Conservation (phyloP, 2,888 invertebrate species). For the Cacoxenus indagator region DNA sequence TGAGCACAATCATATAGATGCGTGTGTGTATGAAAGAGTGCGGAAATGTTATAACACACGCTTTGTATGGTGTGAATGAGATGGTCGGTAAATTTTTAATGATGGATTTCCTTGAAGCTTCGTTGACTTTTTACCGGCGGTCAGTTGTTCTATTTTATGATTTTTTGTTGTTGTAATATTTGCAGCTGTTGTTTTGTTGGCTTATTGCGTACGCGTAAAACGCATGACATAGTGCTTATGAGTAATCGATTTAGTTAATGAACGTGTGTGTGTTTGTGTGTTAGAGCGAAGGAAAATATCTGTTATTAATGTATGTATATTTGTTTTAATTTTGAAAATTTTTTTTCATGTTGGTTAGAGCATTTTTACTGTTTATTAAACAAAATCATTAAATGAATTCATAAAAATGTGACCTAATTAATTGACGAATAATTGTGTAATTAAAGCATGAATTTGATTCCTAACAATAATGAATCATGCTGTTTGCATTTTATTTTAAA, state of each 20-base stretch:
- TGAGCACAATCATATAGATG: background rate
- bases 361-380: no score
- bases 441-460: background rate
- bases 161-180: no score
- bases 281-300: no score
- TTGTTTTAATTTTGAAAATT: no score
- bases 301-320: no score
- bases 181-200: background rate
- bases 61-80: background rate
- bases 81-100: conserved; percentile 3
- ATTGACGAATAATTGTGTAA: background rate
- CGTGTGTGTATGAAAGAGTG: background rate
- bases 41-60: background rate
- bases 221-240: background rate
- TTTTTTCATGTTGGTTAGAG: no score
- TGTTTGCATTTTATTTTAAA: no score
- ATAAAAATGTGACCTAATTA: no score
- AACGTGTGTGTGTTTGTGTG: no score
- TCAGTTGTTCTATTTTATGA: background rate
- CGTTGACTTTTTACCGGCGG: background rate
- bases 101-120: conserved; percentile 3
- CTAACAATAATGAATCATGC: background rate
- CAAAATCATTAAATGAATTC: no score
- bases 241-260: background rate
- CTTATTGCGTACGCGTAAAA: background rate